These are phyloP conservation scores for Pelecanoides urinatrix DNA, from an alignment of 2,113 vertebrate genomes.

Conservation along the genomic window DNA sequence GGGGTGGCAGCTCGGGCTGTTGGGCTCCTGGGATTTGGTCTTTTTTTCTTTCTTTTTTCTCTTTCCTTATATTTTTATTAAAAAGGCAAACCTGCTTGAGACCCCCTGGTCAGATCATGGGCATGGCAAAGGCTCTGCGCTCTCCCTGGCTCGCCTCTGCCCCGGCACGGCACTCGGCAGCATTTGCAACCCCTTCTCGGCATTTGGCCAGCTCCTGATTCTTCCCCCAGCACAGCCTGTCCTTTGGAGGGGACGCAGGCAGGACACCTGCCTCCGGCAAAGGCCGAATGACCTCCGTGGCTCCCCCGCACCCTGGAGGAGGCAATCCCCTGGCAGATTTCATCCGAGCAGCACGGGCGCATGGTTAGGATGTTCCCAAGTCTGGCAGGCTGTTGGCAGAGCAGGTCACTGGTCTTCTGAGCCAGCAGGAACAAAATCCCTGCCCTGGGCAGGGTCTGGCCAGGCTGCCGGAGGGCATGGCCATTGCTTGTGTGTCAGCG, in stretches of 20 bases:
- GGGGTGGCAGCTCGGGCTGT: background rate
- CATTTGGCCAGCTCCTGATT: background rate
- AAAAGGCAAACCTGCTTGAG: background rate
- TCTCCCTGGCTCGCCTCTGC: background rate
- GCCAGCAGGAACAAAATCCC: background rate
- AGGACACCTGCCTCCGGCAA: background rate
- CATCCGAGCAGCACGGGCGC: rapidly evolving
- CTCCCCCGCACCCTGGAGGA: rapidly evolving
- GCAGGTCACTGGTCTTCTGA: background rate
- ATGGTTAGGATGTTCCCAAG: background rate
- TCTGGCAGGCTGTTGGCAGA: background rate
- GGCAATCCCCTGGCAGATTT: background rate
- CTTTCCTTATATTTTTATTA: background rate
- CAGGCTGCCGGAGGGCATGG: background rate
- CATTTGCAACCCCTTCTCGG: background rate
- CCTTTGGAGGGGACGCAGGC: background rate
- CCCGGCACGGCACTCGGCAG: rapidly evolving
- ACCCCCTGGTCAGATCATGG: rapidly evolving
- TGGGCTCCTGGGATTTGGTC: background rate
- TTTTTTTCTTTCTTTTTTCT: background rate
- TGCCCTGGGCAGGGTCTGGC: background rate
- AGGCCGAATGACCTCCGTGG: background rate
- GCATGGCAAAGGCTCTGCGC: background rate
- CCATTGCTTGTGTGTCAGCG: background rate
- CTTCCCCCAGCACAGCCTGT: no score